Conservation (phyloP, 2,888 invertebrate species). For the Aplocera efformata region DNA sequence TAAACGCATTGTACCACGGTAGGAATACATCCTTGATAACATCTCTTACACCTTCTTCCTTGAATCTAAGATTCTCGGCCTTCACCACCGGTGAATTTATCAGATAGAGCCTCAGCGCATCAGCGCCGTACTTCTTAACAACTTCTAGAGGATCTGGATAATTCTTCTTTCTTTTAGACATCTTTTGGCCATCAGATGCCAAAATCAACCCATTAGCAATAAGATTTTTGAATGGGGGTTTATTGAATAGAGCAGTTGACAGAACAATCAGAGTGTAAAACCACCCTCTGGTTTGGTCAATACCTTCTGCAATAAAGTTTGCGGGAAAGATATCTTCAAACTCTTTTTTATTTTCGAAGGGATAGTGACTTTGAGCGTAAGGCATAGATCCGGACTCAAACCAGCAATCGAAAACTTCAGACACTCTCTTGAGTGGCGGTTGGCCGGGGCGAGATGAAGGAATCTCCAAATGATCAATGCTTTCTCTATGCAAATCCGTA, state of each 20-base stretch:
- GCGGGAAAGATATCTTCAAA: slow-evolving; percentile 97
- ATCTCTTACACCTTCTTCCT: slow-evolving; percentile 98
- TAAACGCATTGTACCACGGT: slow-evolving; percentile 97
- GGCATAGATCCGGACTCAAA: slow-evolving; percentile 99
- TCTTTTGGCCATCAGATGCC: slow-evolving; percentile 99
- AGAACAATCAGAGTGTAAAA: slow-evolving; percentile 99
- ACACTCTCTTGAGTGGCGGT: slow-evolving; percentile 90
- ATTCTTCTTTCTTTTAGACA: slow-evolving; percentile 99
- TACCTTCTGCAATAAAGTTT: slow-evolving; percentile 99
- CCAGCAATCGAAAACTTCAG: slow-evolving; percentile 99
- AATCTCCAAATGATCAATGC: slow-evolving; percentile 94
- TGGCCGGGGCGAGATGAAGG: slow-evolving; percentile 92
- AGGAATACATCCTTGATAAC: slow-evolving; percentile 98
- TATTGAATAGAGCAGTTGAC: slow-evolving; percentile 96
- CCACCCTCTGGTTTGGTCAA: slow-evolving; percentile 99
- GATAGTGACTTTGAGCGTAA: slow-evolving; percentile 97
- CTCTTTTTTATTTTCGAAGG: slow-evolving; percentile 94
- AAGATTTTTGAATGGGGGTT: slow-evolving; percentile 98
- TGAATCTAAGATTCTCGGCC: slow-evolving; percentile 97
- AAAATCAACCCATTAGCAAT: slow-evolving; percentile 97
- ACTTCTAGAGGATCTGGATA: slow-evolving; percentile 98
- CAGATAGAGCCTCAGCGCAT: slow-evolving; percentile 96
- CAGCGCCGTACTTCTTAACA: slow-evolving; percentile 96
- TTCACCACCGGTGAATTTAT: slow-evolving; percentile 99
- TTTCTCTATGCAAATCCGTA: slow-evolving; percentile 96